These are phyloP conservation scores for Nemopilema nomurai DNA, from an alignment of 30 jellyfish, hydroid and myxozoan species.

Conservation along the genomic window DNA sequence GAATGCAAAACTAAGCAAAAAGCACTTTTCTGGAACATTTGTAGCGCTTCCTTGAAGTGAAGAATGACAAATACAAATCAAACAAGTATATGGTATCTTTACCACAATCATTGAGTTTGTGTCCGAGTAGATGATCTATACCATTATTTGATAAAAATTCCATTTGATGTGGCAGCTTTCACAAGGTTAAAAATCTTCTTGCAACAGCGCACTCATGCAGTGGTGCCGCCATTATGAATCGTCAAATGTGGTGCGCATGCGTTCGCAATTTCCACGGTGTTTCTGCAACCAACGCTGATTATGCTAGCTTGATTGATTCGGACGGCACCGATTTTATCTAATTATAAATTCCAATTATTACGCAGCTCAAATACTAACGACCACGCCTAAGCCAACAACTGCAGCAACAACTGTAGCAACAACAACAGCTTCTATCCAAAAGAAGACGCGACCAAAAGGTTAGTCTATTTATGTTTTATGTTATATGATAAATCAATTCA, in stretches of 20 bases:
- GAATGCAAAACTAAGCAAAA: background rate
- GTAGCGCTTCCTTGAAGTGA: background rate
- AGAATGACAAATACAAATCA: background rate
- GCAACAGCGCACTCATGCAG: too few relatives aligned
- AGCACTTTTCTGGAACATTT: background rate
- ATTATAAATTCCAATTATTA: background rate
- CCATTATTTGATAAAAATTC: background rate
- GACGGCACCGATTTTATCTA: background rate
- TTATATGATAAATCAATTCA: too few relatives aligned
- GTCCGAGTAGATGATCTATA: conserved; percentile 10
- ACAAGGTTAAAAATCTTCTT: too few relatives aligned
- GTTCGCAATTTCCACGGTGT: too few relatives aligned
- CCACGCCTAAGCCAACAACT: background rate
- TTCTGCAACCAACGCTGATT: too few relatives aligned
- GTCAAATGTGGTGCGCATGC: too few relatives aligned
- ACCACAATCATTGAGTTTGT: conserved; percentile 1
- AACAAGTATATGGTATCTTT: background rate
- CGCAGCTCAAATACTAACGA: background rate
- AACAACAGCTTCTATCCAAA: background rate
- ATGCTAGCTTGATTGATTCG: background rate
- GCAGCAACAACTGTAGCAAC: background rate
- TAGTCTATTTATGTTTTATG: too few relatives aligned
- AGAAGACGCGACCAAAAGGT: background rate
- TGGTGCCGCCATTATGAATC: too few relatives aligned
- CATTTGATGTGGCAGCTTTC: background rate